phyloP scores from a whole-genome alignment of 2,113 vertebrate genomes.

The Sarotherodon lohbergeri region DNA sequence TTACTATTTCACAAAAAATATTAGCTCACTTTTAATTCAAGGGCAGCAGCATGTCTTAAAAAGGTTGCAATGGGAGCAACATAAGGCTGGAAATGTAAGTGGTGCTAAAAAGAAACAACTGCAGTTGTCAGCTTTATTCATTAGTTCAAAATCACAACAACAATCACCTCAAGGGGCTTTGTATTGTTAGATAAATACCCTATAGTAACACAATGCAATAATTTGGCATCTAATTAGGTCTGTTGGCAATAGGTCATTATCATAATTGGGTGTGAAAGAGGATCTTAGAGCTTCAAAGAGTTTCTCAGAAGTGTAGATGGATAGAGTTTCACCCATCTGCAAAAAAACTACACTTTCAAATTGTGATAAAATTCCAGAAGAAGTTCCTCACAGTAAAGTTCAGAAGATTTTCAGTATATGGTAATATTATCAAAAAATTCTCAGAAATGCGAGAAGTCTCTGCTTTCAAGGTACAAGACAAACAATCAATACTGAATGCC shows the following conservation, averaged over 20 bases:
- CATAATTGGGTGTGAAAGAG: not conserved
- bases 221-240: not conserved
- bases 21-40: not conserved
- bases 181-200: not conserved
- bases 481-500: not conserved
- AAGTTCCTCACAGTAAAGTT: not conserved
- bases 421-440: not conserved
- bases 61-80: not conserved
- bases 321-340: not conserved
- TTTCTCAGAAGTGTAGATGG: not conserved
- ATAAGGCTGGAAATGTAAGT: not conserved
- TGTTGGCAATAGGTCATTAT: not conserved
- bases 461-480: not conserved
- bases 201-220: not conserved
- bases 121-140: not conserved
- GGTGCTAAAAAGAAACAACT: not conserved
- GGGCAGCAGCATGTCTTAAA: not conserved
- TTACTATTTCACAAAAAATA: not conserved
- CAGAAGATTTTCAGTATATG: not conserved
- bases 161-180: not conserved
- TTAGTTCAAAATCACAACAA: not conserved
- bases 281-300: not conserved
- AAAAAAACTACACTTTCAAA: not conserved
- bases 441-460: not conserved
- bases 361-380: not conserved